Evolutionary conservation across 2,797 vertebrate species (phyloP).

Genomic region (Platalea minor): DNA sequence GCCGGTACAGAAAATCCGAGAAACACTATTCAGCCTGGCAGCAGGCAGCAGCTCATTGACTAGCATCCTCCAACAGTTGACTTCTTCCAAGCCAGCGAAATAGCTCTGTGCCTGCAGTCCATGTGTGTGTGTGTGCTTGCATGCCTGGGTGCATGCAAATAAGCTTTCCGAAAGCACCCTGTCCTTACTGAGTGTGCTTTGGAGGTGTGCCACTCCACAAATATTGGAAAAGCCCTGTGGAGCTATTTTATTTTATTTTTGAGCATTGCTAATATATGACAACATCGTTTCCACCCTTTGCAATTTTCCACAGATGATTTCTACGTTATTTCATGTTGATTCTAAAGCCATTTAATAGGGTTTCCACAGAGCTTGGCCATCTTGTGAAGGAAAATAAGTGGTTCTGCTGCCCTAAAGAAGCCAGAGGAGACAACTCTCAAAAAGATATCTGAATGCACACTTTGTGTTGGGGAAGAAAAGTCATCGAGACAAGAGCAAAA

Average conservation of each 20-base stretch:
- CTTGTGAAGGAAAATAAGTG: neutral
- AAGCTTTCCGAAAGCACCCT: conserved; percentile 36
- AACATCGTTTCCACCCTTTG: neutral
- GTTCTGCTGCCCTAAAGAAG: neutral
- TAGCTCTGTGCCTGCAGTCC: neutral
- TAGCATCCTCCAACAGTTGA: neutral
- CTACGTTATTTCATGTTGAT: conserved; percentile 17
- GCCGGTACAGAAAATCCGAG: neutral
- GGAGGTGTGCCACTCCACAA: conserved; percentile 53
- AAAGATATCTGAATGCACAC: neutral
- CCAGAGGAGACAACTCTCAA: neutral
- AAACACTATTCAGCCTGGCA: neutral
- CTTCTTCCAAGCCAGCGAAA: conserved; percentile 25
- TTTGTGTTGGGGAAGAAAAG: neutral
- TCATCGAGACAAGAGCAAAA: neutral
- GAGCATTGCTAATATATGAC: conserved; percentile 36
- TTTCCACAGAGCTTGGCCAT: neutral
- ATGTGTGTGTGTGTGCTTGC: neutral
- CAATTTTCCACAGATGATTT: conserved; percentile 44
- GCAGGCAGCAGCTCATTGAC: neutral
- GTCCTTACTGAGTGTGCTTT: conserved; percentile 33
- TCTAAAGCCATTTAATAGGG: conserved; percentile 22
- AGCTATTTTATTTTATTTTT: conserved; percentile 48
- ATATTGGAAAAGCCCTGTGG: conserved; percentile 47
- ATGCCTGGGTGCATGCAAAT: conserved; percentile 17